Conservation (phyloP, 2,888 invertebrate species). For the Pachydiplax longipennis region DNA sequence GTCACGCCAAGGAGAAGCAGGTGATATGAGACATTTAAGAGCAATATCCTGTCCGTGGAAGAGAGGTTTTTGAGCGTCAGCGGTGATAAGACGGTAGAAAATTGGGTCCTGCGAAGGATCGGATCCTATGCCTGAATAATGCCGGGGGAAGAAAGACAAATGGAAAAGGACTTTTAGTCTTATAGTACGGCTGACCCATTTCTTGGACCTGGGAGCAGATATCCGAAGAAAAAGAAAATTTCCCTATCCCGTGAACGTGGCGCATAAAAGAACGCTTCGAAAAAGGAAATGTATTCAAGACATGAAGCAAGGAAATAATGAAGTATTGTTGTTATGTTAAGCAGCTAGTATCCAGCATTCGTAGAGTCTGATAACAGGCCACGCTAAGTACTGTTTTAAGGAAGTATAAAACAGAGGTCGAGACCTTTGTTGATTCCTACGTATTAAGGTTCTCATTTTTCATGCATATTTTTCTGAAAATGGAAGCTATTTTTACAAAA, state of each 20-base stretch:
- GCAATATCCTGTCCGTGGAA: not conserved
- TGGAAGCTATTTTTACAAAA: too few relatives aligned
- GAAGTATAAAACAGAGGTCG: too few relatives aligned
- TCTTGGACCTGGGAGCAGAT: not conserved
- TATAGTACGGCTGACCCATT: not conserved
- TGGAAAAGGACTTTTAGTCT: not conserved
- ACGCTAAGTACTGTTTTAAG: too few relatives aligned
- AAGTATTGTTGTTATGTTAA: too few relatives aligned
- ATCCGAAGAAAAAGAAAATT: not conserved
- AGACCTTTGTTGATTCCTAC: too few relatives aligned
- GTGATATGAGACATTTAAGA: not conserved
- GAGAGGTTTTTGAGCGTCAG: not conserved
- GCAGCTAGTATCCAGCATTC: too few relatives aligned
- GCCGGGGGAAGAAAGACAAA: not conserved
- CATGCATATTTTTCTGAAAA: too few relatives aligned
- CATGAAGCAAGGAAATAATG: too few relatives aligned
- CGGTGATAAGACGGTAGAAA: not conserved
- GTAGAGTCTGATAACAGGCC: too few relatives aligned
- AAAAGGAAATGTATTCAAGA: not conserved
- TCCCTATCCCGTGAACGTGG: not conserved
- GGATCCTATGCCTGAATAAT: not conserved
- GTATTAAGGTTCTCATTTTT: too few relatives aligned
- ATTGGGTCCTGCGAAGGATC: not conserved
- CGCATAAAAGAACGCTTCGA: not conserved
- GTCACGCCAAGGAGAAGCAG: not conserved